Evolutionary conservation across 64 coral and sea anemone genomes (phyloP).

Genomic region (Orbicella faveolata): DNA sequence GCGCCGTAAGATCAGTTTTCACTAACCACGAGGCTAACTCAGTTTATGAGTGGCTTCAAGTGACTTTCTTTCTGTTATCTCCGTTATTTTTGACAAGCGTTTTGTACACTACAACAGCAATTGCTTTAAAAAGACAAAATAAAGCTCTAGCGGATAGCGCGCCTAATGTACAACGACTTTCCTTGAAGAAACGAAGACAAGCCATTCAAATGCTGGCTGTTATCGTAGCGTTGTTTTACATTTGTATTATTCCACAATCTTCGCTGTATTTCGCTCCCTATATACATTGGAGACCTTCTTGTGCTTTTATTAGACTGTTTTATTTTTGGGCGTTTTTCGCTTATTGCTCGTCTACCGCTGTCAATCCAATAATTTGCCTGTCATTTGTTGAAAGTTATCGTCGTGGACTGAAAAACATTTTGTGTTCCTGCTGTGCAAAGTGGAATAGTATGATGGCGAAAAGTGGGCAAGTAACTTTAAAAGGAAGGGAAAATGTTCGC

Average conservation of each 20-base stretch:
- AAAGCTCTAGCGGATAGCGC: neutral
- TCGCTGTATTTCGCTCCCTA: neutral
- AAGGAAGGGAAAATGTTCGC: neutral
- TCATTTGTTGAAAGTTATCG: neutral
- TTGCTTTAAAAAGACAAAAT: neutral
- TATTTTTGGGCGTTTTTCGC: too few species aligned
- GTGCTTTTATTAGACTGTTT: neutral
- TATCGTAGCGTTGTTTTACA: neutral
- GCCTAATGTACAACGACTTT: neutral
- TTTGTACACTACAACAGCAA: neutral
- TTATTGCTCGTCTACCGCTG: too few species aligned
- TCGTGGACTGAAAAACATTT: neutral
- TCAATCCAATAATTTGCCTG: constrained; percentile 7
- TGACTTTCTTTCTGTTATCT: neutral
- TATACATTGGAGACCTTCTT: neutral
- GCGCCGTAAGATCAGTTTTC: neutral
- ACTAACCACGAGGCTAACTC: neutral
- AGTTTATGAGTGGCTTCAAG: neutral
- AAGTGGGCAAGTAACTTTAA: neutral
- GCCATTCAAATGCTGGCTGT: neutral
- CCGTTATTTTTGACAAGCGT: neutral
- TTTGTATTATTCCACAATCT: neutral
- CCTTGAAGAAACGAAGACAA: neutral
- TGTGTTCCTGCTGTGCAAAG: neutral
- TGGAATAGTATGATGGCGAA: neutral